Base-by-base conservation (phyloP, 1,140 invertebrate species). In the Musca domestica region DNA sequence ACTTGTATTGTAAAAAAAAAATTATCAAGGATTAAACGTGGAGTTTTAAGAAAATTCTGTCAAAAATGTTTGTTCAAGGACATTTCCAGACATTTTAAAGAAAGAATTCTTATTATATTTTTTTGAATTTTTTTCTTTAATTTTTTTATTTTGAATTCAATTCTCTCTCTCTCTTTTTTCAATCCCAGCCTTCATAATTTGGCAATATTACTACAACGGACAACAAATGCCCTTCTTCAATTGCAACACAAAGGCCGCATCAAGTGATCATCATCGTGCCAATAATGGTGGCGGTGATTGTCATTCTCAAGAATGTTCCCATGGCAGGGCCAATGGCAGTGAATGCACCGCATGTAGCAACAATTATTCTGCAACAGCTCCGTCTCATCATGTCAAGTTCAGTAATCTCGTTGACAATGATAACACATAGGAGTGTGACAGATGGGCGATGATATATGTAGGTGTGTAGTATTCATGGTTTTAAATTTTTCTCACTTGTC, bases 401-500 rank as follows among this genome's bases (percentile, higher is more conserved):
- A 61, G 17, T 61, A 30, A 61, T 34, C 27, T 61, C 17, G 56
- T 34, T 61, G 56, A 61, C 9, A 61, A 41, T 61, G 56, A 41
- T 41, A 41, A 41, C 34, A 41, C 34, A 41, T 41, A 41, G 12
- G 34, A 41, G 34, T 9, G 34, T 41, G 34, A 41, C 10, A 41
- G 12, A 41, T 41, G 10, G 5, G 12, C 2, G 10, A 41, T 41
- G n/a, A 41, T 41, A 5, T 41, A 41, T 41, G 34, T 41, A 10
- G 34, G 34, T 41, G 34, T 41, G 34, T 41, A 41, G 6, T 41
- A n/a, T n/a, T n/a, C n/a, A n/a, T n/a, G n/a, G 27, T 30, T 30
- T n/a, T n/a, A n/a, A n/a, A 30, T 30, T 30, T 4, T 5, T 41
- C 34, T 41, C 10, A 41, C 5, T 7, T 12, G 4, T 7, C 4